phyloP scores from a whole-genome alignment of 53 echinoderm and acorn worm species.

The Mesocentrotus franciscanus region DNA sequence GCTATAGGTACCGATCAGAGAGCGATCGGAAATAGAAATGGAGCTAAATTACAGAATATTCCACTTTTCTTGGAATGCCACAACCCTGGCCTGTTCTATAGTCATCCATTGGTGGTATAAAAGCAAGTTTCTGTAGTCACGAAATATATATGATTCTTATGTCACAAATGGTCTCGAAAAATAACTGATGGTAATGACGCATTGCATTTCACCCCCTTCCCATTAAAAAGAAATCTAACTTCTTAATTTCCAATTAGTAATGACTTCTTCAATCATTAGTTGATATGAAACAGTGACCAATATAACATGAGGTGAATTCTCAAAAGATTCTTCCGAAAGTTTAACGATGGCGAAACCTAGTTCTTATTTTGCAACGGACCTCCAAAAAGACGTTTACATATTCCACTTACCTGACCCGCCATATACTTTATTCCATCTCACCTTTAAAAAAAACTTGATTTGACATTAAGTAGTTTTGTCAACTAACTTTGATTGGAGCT shows the following conservation, averaged over 20 bases:
- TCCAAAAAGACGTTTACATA: not conserved
- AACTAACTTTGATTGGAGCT: constrained; percentile 38
- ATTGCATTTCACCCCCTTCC: not conserved
- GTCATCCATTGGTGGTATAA: not conserved
- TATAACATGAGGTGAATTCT: not conserved
- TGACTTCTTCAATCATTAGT: not conserved
- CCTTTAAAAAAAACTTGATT: not conserved
- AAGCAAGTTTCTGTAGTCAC: not conserved
- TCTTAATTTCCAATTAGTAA: not conserved
- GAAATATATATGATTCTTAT: not conserved
- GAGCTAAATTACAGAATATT: not conserved
- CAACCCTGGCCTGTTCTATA: not conserved
- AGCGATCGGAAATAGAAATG: not conserved
- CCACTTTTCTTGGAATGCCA: not conserved
- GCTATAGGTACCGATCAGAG: not conserved
- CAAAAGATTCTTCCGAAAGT: not conserved
- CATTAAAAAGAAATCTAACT: not conserved
- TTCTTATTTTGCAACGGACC: not conserved
- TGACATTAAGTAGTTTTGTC: constrained; percentile 56
- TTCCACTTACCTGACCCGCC: not conserved
- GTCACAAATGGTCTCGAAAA: not conserved
- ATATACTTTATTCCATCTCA: not conserved
- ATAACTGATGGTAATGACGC: not conserved
- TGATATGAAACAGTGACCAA: not conserved
- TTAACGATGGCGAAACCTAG: not conserved